These are phyloP conservation scores for Megathymus violae DNA, from an alignment of 1,140 invertebrate genomes.

Conservation along the genomic window DNA sequence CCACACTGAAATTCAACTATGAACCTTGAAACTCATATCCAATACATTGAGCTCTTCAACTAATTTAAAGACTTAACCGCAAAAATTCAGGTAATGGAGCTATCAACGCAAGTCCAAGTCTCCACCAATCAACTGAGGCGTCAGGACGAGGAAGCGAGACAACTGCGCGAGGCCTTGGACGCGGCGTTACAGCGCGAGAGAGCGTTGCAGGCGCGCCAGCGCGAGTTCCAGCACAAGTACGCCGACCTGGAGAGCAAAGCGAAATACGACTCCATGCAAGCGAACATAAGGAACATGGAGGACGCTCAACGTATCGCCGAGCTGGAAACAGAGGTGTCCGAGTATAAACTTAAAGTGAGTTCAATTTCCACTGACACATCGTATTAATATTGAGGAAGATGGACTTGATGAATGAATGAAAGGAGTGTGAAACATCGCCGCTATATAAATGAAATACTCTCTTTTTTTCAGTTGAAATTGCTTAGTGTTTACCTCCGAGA, in stretches of 20 bases:
- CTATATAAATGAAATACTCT: too few species aligned
- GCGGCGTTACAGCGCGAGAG: conserved; percentile 88
- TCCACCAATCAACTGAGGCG: conserved; percentile 96
- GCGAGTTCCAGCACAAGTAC: conserved; percentile 95
- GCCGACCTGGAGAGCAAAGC: conserved; percentile 95
- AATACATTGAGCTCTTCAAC: too few species aligned
- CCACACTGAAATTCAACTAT: too few species aligned
- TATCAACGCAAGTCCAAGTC: conserved; percentile 99
- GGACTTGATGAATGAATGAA: too few species aligned
- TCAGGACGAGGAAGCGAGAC: conserved; percentile 96
- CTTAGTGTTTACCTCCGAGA: too few species aligned
- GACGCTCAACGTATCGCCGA: conserved; percentile 97
- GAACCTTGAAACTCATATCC: too few species aligned
- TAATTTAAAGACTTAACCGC: too few species aligned
- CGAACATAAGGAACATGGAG: conserved; percentile 96
- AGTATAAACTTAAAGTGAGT: conserved; percentile 94
- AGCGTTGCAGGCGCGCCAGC: conserved; percentile 89
- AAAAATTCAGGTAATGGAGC: conserved; percentile 96
- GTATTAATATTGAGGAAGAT: too few species aligned
- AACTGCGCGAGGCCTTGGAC: conserved; percentile 91
- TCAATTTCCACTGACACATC: too few species aligned
- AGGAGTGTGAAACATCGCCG: too few species aligned
- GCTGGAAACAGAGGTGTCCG: conserved; percentile 96
- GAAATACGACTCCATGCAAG: conserved; percentile 97
- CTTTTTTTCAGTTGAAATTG: too few species aligned